Base-by-base conservation (phyloP, 2,113 vertebrate genomes). In the Tachuris rubrigastra region DNA sequence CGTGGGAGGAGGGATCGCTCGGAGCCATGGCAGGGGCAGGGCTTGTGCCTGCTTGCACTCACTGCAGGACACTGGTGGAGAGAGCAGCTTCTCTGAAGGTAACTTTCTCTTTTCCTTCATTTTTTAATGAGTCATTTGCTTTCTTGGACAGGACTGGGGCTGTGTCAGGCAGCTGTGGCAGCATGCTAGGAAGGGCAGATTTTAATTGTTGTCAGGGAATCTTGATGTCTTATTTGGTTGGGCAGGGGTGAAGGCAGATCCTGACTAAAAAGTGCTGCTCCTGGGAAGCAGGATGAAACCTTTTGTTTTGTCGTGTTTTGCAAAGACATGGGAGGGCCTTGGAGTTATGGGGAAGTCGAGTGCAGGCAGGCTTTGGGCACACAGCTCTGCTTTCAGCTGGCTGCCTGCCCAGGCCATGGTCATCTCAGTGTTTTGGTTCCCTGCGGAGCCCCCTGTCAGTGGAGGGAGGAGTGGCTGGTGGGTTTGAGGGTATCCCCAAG, bases 311-410 rank as follows among this genome's bases (percentile, higher is more conserved):
- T 46, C 7, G 0, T 12, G 4, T 86, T 55, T 37, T 79, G 33
- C 10, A 7, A 18, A 7, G 66, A 33, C 2, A 0, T 5, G 4
- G 3, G 15, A 63, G 75, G 14, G 6, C 16, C 52, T 65, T 4
- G 1, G 16, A 5, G 42, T 72, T 53, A 6, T 4, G 2, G 49
- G 25, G 21, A 14, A 47, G 37, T 28, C 0, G 8, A 16, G 21
- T 7, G 5, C 22, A 10, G 59, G 28, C 21, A 0, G 2, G 28
- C 24, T 65, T 6, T 0, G 0, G 63, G n/a, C 20, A 63, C 7
- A 3, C 30, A 77, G 47, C 68, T 67, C 73, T 44, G 50, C 19
- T 55, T 27, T 60, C 42, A 80, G 52, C 47, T 7, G 3, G 6
- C 44, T 83, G 66, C 67, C 22, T 39, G n/a, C 41, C 11, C 3